phyloP scores from a whole-genome alignment of 2,888 invertebrate species.

The Pyrrhopygopsis socrates region DNA sequence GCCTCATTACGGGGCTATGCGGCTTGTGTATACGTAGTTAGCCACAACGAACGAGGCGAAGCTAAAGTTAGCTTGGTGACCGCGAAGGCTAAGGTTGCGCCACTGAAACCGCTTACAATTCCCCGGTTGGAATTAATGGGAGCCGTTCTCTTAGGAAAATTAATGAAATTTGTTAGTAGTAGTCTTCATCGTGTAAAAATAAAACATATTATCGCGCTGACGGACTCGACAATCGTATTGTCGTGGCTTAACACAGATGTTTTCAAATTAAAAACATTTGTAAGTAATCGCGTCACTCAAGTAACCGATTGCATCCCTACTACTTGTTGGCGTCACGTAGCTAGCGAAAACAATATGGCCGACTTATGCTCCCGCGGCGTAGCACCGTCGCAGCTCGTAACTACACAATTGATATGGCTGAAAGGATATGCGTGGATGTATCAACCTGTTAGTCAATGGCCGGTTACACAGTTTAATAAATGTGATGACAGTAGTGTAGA shows the following conservation, averaged over 20 bases:
- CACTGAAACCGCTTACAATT: neutral
- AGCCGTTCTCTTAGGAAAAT: constrained; percentile 17
- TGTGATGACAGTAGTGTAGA: neutral
- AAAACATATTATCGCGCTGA: neutral
- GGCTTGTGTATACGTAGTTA: neutral
- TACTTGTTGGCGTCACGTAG: constrained; percentile 30
- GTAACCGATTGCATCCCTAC: constrained; percentile 27
- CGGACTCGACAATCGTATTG: constrained; percentile 36
- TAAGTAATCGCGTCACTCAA: constrained; percentile 35
- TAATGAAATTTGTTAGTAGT: constrained; percentile 19
- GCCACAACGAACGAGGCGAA: neutral
- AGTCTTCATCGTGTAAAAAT: neutral
- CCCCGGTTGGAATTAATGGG: constrained; percentile 8
- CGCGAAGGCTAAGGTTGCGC: constrained; percentile 5
- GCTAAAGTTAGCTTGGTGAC: neutral
- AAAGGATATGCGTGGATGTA: constrained; percentile 8
- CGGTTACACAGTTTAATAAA: neutral
- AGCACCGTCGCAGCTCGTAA: constrained; percentile 1
- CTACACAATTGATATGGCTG: neutral
- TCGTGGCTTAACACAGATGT: constrained; percentile 44
- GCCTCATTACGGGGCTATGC: constrained; percentile 35
- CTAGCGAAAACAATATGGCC: constrained; percentile 23
- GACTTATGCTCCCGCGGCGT: constrained; percentile 47
- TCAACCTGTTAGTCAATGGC: constrained; percentile 14
- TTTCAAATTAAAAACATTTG: constrained; percentile 54